Evolutionary conservation across 1,140 invertebrate genomes (phyloP), one percentile per base, ranked within the genome.

Genomic region (Drosophila nigromelanica): DNA sequence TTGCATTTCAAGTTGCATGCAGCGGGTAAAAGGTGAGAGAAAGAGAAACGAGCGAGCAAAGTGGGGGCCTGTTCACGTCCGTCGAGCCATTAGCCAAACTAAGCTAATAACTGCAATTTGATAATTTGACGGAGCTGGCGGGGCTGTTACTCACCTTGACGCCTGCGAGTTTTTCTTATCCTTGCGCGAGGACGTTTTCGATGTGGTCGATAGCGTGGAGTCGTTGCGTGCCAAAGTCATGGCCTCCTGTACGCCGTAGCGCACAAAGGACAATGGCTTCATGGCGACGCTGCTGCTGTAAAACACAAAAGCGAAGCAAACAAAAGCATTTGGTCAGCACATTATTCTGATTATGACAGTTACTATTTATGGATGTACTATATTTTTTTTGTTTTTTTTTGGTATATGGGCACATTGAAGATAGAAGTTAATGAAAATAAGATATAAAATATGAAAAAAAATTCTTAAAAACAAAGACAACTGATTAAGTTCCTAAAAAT

Each of bases 121-220:
- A 37, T 37, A 14, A 39, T 11, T 21, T 37, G 47, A 6, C 5
- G 27, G 27, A 1, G 5, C 18, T 30, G 56, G 5, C 27, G 27
- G 27, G 27, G 5, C 18, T 30, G 56, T 33, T 45, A 76, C 83
- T 89, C 71, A 92, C 91, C 91, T 92, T 80, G 91, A 92, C 67
- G 91, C 90, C 77, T 92, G 91, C 52, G 91, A 91, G 72, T 91
- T 92, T 73, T 92, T 92, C 71, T 92, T 92, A 90, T 92, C 91
- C 79, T 92, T 92, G 72, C 91, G 90, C 63, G 91, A 92, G 73
- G 91, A 91, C 73, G 81, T 91, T 74, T 92, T 91, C 80, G 91
- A 92, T 91, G 90, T 90, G 64, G 91, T 80, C 76, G 91, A 92
- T 73, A 92, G 74, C 70, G 91, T 92, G 30, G 91, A 92, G 79